Evolutionary conservation across 2,888 invertebrate species (phyloP).

Genomic region (Thumatha senex): DNA sequence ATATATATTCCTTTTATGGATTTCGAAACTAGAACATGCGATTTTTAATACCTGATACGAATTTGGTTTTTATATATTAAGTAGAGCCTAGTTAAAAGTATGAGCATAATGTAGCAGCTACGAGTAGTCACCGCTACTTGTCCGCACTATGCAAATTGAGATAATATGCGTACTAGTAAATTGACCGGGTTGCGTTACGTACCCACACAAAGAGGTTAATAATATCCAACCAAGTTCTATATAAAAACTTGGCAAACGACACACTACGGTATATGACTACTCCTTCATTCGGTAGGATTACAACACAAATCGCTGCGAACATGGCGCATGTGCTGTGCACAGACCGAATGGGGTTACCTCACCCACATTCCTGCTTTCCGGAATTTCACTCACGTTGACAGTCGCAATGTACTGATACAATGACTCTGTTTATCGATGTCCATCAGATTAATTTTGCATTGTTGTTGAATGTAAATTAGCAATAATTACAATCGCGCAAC

Average conservation of each 20-base stretch:
- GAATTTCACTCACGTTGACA: constrained; percentile 77
- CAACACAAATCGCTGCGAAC: constrained; percentile 66
- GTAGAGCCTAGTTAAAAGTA: no score
- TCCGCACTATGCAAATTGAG: constrained; percentile 77
- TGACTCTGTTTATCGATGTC: constrained; percentile 53
- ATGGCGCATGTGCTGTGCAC: constrained; percentile 78
- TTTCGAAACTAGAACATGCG: no score
- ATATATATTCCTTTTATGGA: no score
- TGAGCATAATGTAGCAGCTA: constrained; percentile 55
- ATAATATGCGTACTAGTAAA: constrained; percentile 74
- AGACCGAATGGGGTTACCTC: constrained; percentile 74
- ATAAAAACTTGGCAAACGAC: constrained; percentile 56
- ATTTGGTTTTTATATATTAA: no score
- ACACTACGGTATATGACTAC: constrained; percentile 44
- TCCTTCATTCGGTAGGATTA: constrained; percentile 61
- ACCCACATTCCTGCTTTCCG: constrained; percentile 78
- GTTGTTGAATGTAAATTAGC: constrained; percentile 34
- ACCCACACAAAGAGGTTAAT: constrained; percentile 71
- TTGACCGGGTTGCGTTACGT: constrained; percentile 75
- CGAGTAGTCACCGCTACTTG: constrained; percentile 73
- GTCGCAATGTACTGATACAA: constrained; percentile 58
- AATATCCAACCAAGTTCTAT: constrained; percentile 62
- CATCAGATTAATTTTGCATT: constrained; percentile 34
- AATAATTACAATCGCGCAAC: constrained; percentile 11
- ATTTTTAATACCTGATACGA: no score